A percentile compares a stretch with the other conserved stretches of the same genome.
phyloP scores from a whole-genome alignment of 1,140 invertebrate species.

The Metaphire vulgaris region DNA sequence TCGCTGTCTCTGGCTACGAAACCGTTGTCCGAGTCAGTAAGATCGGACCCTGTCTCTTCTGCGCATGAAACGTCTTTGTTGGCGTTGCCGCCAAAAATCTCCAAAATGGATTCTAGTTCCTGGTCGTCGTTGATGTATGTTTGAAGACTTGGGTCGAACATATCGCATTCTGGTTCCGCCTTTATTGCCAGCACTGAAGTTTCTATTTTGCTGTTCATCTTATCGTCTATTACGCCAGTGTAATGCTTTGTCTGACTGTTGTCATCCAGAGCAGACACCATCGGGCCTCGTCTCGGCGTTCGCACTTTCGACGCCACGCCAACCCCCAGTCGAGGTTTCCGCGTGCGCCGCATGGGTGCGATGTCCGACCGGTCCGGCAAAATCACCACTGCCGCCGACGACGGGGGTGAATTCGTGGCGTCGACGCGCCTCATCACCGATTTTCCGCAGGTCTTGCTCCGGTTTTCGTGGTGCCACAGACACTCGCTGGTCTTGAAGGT shows the following conservation, averaged over 20 bases:
- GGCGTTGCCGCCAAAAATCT: background rate
- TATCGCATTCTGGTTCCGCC: background rate
- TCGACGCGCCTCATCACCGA: slow-evolving; percentile 4
- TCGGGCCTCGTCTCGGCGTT: background rate
- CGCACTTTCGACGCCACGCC: background rate
- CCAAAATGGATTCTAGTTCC: background rate
- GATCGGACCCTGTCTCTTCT: background rate
- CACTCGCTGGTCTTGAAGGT: slow-evolving; percentile 32
- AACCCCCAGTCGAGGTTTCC: background rate
- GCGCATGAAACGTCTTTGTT: background rate
- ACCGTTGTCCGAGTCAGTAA: background rate
- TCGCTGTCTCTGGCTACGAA: background rate
- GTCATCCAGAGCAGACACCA: background rate
- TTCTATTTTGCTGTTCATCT: background rate
- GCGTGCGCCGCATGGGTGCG: background rate
- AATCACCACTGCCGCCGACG: no score
- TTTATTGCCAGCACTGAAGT: background rate
- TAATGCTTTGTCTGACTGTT: background rate
- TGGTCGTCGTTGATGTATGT: background rate
- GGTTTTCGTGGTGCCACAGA: slow-evolving; percentile 31
- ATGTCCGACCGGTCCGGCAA: background rate
- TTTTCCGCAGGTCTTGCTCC: slow-evolving; percentile 30
- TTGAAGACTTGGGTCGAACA: background rate
- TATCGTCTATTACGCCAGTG: background rate
- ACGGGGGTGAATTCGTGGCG: background rate